Conservation (phyloP, 1,140 invertebrate species). For the Atta texana region DNA sequence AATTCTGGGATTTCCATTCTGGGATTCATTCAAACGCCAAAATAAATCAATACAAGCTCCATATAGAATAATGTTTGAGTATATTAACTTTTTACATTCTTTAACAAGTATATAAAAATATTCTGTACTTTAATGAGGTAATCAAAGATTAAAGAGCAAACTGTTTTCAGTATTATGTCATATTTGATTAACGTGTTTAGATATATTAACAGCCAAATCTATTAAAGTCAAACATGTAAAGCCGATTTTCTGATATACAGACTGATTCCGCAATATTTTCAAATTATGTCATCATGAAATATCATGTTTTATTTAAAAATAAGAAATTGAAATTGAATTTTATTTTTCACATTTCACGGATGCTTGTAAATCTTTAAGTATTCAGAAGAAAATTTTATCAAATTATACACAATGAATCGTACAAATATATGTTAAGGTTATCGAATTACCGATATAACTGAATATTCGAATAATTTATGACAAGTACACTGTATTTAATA, state of each 20-base stretch:
- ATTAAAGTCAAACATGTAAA: background rate
- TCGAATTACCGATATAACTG: slow-evolving; percentile 12
- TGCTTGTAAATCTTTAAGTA: background rate
- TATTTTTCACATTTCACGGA: background rate
- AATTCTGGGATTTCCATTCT: background rate
- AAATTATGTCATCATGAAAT: slow-evolving; percentile 17
- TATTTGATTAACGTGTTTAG: slow-evolving; percentile 9
- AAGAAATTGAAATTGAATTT: background rate
- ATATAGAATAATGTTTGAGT: background rate
- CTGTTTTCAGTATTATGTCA: background rate
- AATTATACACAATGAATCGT: background rate
- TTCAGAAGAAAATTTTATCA: background rate
- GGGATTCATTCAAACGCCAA: background rate
- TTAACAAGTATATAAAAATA: background rate
- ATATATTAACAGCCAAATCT: background rate
- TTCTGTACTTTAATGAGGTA: background rate
- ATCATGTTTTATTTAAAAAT: background rate
- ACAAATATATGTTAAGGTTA: background rate
- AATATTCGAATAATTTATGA: background rate
- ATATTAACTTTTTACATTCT: background rate
- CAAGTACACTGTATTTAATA: slow-evolving; percentile 8
- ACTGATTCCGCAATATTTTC: background rate
- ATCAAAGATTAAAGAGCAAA: background rate
- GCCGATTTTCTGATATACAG: background rate
- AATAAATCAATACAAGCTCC: background rate